Evolutionary conservation across 2,888 invertebrate genomes (phyloP).

Genomic region (Brenthis hecate): DNA sequence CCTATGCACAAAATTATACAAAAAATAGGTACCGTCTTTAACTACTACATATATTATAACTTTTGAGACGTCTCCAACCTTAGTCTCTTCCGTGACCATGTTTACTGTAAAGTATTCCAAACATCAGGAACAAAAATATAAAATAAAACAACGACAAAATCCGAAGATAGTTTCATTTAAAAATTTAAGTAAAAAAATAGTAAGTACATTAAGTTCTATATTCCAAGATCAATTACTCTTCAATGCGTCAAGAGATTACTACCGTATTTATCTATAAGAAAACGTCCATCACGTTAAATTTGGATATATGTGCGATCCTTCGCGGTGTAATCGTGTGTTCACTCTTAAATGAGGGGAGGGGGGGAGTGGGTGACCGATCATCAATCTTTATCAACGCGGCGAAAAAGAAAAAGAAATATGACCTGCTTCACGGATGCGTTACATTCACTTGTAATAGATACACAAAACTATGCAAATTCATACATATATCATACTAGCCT

Average conservation of each 20-base stretch:
- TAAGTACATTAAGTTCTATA: neutral
- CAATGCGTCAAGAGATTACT: constrained; percentile 37
- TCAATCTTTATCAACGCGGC: constrained; percentile 78
- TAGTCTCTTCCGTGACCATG: too few species aligned
- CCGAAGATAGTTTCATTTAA: too few species aligned
- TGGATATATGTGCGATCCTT: constrained; percentile 78
- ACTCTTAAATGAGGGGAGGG: constrained; percentile 53
- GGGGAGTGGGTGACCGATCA: constrained; percentile 60
- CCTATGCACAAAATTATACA: too few species aligned
- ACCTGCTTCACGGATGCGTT: constrained; percentile 56
- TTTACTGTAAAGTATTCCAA: too few species aligned
- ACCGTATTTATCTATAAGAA: constrained; percentile 55
- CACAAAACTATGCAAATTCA: constrained; percentile 18
- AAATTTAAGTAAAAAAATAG: neutral
- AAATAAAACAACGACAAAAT: too few species aligned
- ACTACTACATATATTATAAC: too few species aligned
- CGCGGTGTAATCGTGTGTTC: constrained; percentile 71
- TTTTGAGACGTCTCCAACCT: too few species aligned
- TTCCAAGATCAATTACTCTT: constrained; percentile 28
- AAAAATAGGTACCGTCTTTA: too few species aligned
- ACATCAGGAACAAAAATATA: too few species aligned
- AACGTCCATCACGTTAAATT: constrained; percentile 79
- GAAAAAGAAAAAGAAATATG: constrained; percentile 73
- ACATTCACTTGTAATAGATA: constrained; percentile 35
- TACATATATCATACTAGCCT: too few species aligned